Conservation (phyloP, 2,113 vertebrate species). For the Tautogolabrus adspersus region DNA sequence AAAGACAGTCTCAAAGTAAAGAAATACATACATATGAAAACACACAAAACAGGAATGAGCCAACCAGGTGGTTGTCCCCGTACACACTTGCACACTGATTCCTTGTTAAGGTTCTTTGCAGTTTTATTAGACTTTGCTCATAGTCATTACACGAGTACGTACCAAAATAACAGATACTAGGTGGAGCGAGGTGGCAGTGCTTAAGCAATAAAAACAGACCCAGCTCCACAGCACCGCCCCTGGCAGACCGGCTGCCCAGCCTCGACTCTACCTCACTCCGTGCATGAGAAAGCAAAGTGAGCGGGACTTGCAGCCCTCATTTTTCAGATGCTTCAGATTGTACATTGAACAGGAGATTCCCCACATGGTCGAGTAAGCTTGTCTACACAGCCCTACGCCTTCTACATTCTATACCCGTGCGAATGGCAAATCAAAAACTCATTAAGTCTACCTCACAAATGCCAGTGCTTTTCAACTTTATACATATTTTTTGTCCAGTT, state of each 20-base stretch:
- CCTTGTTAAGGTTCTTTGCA: constrained; percentile 74
- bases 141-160: constrained; percentile 81
- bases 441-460: constrained; percentile 88
- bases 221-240: constrained; percentile 73
- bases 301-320: constrained; percentile 79
- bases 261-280: constrained; percentile 78
- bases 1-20: constrained; percentile 21
- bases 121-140: constrained; percentile 87
- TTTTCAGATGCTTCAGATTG: constrained; percentile 82
- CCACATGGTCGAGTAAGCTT: constrained; percentile 86
- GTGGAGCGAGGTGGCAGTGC: constrained; percentile 76
- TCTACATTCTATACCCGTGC: constrained; percentile 88
- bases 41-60: constrained; percentile 35
- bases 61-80: constrained; percentile 18
- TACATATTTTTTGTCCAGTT: constrained; percentile 80
- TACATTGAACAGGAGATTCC: constrained; percentile 83
- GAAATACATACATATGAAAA: constrained; percentile 44
- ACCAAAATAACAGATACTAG: constrained; percentile 83
- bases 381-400: constrained; percentile 82
- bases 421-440: constrained; percentile 86
- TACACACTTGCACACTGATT: constrained; percentile 75
- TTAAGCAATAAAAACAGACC: constrained; percentile 80
- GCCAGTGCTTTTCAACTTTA: constrained; percentile 90
- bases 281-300: constrained; percentile 79
- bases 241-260: constrained; percentile 85